phyloP scores from a whole-genome alignment of 2,113 vertebrate genomes.

The Misgurnus anguillicaudatus region DNA sequence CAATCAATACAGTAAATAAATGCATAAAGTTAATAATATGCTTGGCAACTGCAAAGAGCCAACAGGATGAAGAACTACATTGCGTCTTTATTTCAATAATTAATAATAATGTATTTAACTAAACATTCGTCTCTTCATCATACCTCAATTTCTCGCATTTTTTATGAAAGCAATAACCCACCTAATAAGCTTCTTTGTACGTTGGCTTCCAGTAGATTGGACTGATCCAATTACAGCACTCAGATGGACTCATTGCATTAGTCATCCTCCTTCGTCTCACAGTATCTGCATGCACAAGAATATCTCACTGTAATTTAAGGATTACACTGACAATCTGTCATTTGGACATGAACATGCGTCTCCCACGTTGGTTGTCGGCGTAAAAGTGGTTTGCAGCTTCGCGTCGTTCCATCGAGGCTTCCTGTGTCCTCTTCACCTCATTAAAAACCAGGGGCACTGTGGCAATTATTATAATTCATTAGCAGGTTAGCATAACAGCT shows the following conservation, averaged over 20 bases:
- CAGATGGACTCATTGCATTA: constrained; percentile 4
- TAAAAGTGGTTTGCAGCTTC: constrained; percentile 3
- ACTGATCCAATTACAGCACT: not conserved
- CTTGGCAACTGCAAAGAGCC: too few species aligned
- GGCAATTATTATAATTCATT: constrained; percentile 47
- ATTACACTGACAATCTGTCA: constrained; percentile 23
- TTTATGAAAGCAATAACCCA: not conserved
- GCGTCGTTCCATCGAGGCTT: constrained; percentile 9
- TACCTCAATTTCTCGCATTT: too few species aligned
- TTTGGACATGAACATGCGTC: constrained; percentile 2
- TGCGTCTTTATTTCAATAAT: too few species aligned
- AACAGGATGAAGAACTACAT: too few species aligned
- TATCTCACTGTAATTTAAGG: constrained; percentile 15
- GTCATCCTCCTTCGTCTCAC: not conserved
- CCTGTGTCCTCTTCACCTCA: constrained; percentile 39
- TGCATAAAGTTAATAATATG: too few species aligned
- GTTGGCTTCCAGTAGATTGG: not conserved
- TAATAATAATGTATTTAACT: too few species aligned
- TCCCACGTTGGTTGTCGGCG: not conserved
- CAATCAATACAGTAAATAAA: too few species aligned
- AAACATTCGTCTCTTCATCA: too few species aligned
- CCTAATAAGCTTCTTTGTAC: not conserved
- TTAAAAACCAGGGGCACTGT: constrained; percentile 24
- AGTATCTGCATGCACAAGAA: constrained; percentile 13
- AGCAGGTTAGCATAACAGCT: constrained; percentile 40